phyloP scores from a whole-genome alignment of 1,140 invertebrate genomes.

The Aphelinus atriplicis region DNA sequence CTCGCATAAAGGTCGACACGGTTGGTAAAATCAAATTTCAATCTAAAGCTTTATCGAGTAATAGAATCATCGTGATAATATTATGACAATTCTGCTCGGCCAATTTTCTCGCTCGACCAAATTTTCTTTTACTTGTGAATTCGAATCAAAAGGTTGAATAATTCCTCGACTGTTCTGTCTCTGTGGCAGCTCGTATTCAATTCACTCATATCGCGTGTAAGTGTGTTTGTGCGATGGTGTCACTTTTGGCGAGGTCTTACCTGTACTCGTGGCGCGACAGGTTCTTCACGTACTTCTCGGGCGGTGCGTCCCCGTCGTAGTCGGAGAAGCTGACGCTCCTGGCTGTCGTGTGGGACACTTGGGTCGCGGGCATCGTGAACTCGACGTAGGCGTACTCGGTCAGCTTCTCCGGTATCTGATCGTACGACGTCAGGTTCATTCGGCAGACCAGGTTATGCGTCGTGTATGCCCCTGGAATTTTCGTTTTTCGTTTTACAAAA shows the following conservation, averaged over 20 bases:
- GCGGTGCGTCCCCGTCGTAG: slow-evolving; percentile 90
- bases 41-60: too few species aligned
- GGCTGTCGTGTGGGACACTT: slow-evolving; percentile 95
- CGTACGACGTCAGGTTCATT: slow-evolving; percentile 94
- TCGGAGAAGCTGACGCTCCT: slow-evolving; percentile 92
- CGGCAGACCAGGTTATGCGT: slow-evolving; percentile 93
- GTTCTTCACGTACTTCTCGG: slow-evolving; percentile 98
- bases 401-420: slow-evolving; percentile 94
- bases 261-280: slow-evolving; percentile 96
- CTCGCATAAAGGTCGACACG: too few species aligned
- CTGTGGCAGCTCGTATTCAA: too few species aligned
- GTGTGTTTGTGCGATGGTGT: too few species aligned
- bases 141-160: not conserved
- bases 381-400: slow-evolving; percentile 90
- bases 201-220: too few species aligned
- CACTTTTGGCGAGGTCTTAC: slow-evolving; percentile 59
- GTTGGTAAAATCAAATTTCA: too few species aligned
- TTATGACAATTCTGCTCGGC: too few species aligned
- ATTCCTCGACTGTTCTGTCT: not conserved
- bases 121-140: too few species aligned
- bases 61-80: too few species aligned
- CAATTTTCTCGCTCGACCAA: too few species aligned
- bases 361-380: slow-evolving; percentile 98
- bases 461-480: slow-evolving; percentile 90
- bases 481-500: too few species aligned